Conservation (phyloP, 2,113 vertebrate species). For the Gasterosteus aculeatus region DNA sequence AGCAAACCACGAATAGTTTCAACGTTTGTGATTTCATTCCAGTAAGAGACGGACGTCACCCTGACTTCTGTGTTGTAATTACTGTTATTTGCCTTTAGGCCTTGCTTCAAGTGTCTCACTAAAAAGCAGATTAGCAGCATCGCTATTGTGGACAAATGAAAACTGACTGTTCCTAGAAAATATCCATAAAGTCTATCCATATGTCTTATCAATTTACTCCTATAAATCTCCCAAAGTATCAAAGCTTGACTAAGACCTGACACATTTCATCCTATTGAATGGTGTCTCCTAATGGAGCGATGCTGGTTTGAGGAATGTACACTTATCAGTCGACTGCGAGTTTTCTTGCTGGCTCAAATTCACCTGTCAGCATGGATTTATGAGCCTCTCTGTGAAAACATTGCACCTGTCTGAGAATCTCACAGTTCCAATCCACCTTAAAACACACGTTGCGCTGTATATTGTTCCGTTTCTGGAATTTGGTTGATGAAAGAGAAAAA, state of each 20-base stretch:
- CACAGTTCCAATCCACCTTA: background rate
- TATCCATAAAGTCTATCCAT: background rate
- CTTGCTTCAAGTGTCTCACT: background rate
- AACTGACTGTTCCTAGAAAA: background rate
- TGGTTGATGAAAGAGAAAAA: background rate
- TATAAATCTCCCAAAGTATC: background rate
- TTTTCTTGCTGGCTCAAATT: background rate
- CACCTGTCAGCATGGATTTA: background rate
- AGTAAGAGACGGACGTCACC: background rate
- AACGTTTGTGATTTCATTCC: background rate
- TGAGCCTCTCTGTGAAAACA: slow-evolving; percentile 3
- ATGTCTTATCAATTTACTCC: background rate
- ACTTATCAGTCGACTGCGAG: background rate
- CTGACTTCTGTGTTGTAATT: background rate
- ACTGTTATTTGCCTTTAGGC: background rate
- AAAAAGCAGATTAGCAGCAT: background rate
- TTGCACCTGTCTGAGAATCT: background rate
- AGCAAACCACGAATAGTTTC: background rate
- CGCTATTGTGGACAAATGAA: background rate
- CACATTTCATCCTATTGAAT: background rate
- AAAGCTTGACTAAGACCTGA: background rate
- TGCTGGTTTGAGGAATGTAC: background rate
- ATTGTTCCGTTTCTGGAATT: background rate
- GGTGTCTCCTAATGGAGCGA: background rate
- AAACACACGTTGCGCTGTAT: background rate